Percentiles rank a stretch among this genome's conserved stretches.
Evolutionary conservation across 2,797 vertebrate genomes (phyloP).

Genomic region (Sebastiscus tertius): DNA sequence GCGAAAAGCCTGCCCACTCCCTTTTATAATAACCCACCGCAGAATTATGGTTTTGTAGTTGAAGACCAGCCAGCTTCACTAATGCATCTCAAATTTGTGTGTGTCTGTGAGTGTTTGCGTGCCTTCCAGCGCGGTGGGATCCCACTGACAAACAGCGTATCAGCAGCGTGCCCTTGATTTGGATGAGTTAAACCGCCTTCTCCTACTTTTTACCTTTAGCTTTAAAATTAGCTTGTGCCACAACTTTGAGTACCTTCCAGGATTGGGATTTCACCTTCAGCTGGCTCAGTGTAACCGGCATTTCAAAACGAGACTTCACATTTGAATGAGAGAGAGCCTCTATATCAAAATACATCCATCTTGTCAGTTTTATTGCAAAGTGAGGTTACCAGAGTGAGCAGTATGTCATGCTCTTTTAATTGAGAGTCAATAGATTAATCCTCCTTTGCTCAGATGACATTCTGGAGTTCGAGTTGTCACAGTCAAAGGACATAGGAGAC

Average conservation of each 20-base stretch:
- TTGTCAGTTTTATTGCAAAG: conserved; percentile 11
- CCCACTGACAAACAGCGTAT: conserved; percentile 25
- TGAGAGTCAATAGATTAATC: neutral
- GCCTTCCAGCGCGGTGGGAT: conserved; percentile 43
- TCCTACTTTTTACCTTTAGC: conserved; percentile 33
- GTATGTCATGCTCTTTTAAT: neutral
- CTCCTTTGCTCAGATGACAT: conserved; percentile 1
- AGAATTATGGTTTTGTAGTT: conserved; percentile 54
- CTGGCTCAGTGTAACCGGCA: neutral
- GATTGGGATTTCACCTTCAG: conserved; percentile 57
- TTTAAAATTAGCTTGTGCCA: conserved; percentile 39
- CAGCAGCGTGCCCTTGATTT: conserved; percentile 57
- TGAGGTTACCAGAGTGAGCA: neutral
- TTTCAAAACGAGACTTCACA: conserved; percentile 28
- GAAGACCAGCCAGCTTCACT: conserved; percentile 57
- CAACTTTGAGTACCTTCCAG: conserved; percentile 49
- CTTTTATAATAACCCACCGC: conserved; percentile 57
- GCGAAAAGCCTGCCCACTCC: conserved; percentile 56
- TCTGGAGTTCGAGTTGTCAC: neutral
- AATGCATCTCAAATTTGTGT: conserved; percentile 48
- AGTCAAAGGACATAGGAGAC: neutral
- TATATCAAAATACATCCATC: neutral
- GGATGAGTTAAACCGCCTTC: conserved; percentile 45
- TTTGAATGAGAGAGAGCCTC: conserved; percentile 19
- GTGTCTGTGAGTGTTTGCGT: conserved; percentile 24